Evolutionary conservation across 1,140 invertebrate species (phyloP).

Genomic region (Pseudomyrmex concolor): DNA sequence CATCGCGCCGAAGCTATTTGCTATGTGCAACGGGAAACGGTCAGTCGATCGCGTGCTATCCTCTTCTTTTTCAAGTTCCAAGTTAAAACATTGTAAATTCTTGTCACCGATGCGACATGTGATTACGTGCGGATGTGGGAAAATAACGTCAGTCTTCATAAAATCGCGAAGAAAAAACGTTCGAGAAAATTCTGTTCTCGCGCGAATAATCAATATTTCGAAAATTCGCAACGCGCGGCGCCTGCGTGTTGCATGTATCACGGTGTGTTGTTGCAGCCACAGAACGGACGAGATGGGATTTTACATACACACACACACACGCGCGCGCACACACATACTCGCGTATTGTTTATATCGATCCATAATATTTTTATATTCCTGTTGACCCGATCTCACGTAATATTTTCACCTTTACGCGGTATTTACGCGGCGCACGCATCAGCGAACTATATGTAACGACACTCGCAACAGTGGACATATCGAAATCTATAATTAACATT

Average conservation of each 20-base stretch:
- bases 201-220: constrained; percentile 34
- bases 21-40: background rate
- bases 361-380: constrained; percentile 60
- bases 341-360: constrained; percentile 37
- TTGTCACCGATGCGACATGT: background rate
- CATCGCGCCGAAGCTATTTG: background rate
- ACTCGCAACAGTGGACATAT: constrained; percentile 29
- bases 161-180: background rate
- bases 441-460: constrained; percentile 24
- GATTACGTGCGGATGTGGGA: background rate
- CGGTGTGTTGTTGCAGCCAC: constrained; percentile 1
- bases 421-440: constrained; percentile 54
- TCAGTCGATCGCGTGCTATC: too few species aligned
- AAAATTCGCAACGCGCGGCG: constrained; percentile 40
- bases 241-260: constrained; percentile 9
- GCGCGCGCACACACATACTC: too few species aligned
- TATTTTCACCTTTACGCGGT: constrained; percentile 59
- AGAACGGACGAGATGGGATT: constrained; percentile 21
- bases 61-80: too few species aligned
- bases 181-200: background rate
- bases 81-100: too few species aligned
- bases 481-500: constrained; percentile 55
- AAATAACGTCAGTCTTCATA: background rate
- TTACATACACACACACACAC: background rate
- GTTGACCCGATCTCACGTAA: constrained; percentile 54